Percentiles rank a stretch among this genome's conserved stretches.
Conservation (phyloP, 2,888 invertebrate species). For the Protodeltote pygarga region DNA sequence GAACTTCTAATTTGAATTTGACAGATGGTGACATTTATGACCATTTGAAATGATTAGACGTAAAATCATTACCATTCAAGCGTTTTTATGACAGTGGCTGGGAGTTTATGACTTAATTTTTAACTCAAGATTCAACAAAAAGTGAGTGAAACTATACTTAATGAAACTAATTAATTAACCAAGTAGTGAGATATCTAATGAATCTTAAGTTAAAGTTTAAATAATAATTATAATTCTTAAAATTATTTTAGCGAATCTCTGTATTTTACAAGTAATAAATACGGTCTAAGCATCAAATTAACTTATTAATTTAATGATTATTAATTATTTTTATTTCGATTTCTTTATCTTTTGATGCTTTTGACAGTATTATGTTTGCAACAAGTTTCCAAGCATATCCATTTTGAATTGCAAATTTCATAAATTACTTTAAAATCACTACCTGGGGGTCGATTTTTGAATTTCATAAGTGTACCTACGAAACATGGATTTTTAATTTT, state of each 20-base stretch:
- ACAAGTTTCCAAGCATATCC: constrained; percentile 31
- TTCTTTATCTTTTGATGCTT: constrained; percentile 14
- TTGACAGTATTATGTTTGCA: constrained; percentile 19
- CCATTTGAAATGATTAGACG: constrained; percentile 32
- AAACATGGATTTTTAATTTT: too few relatives aligned
- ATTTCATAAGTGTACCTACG: too few relatives aligned
- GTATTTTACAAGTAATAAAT: neutral
- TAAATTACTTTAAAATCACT: constrained; percentile 11
- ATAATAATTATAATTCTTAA: neutral
- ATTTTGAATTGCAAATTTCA: constrained; percentile 33
- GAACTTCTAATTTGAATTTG: constrained; percentile 25
- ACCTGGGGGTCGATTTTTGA: too few relatives aligned
- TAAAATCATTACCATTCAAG: constrained; percentile 49
- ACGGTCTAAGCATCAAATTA: constrained; percentile 22
- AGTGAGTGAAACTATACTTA: constrained; percentile 8
- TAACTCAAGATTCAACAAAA: constrained; percentile 46
- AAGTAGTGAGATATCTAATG: constrained; percentile 12
- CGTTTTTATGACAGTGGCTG: constrained; percentile 31
- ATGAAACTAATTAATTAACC: constrained; percentile 12
- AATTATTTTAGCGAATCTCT: neutral
- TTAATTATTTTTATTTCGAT: neutral
- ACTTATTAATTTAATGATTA: neutral
- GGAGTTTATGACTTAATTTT: constrained; percentile 11
- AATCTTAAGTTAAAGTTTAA: constrained; percentile 42
- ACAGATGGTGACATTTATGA: constrained; percentile 38